Percentiles rank a stretch among this genome's conserved stretches.
phyloP scores from a whole-genome alignment of 2,888 invertebrate species.

The Dolichopus griseipennis region DNA sequence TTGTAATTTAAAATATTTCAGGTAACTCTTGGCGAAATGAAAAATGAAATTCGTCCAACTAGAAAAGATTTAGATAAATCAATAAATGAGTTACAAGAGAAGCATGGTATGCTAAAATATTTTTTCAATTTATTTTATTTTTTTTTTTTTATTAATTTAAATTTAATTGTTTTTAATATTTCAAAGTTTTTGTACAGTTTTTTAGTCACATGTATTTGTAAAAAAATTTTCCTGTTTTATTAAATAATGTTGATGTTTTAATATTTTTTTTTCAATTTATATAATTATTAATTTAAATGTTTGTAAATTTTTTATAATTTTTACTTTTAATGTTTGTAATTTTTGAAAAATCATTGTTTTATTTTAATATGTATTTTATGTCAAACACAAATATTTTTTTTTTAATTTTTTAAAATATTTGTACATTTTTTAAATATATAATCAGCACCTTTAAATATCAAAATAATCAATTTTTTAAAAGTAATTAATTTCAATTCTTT shows the following conservation, averaged over 20 bases:
- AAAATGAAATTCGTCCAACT: slow-evolving; percentile 50
- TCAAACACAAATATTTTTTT: too few relatives aligned
- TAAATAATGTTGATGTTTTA: too few relatives aligned
- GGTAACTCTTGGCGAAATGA: slow-evolving; percentile 53
- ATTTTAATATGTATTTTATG: too few relatives aligned
- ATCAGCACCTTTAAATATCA: too few relatives aligned
- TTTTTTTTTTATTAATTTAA: background rate
- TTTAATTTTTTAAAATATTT: too few relatives aligned
- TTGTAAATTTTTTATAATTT: too few relatives aligned
- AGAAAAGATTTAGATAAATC: slow-evolving; percentile 66
- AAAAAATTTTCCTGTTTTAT: background rate
- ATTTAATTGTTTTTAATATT: background rate
- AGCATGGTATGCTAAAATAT: slow-evolving; percentile 62
- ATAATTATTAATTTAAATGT: background rate
- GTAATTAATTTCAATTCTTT: too few relatives aligned
- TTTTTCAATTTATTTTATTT: background rate
- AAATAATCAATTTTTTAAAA: too few relatives aligned
- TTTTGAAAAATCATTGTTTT: too few relatives aligned
- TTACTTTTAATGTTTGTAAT: too few relatives aligned
- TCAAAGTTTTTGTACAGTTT: background rate
- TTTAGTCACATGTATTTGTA: background rate
- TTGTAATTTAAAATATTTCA: slow-evolving; percentile 31
- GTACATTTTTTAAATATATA: too few relatives aligned
- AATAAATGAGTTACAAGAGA: slow-evolving; percentile 70
- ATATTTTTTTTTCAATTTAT: background rate